phyloP scores from a whole-genome alignment of 2,888 invertebrate species.

The Sinotaia quadrata region DNA sequence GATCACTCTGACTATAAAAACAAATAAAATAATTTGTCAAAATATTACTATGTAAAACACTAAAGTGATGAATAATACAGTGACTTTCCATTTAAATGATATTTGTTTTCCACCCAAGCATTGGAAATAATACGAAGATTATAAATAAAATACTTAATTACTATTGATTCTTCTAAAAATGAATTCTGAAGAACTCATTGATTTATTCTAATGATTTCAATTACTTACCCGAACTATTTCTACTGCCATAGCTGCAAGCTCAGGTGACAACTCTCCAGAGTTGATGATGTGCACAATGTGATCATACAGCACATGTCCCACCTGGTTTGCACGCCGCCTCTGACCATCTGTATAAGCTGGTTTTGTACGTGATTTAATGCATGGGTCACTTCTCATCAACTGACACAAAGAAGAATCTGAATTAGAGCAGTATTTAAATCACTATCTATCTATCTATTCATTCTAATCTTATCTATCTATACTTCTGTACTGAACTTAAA shows the following conservation, averaged over 20 bases:
- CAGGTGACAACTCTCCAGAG: constrained; percentile 44
- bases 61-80: no score
- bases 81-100: not conserved
- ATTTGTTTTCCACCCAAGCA: not conserved
- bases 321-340: constrained; percentile 44
- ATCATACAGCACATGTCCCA: constrained; percentile 47
- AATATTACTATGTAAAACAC: not conserved
- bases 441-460: no score
- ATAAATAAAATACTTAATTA: no score
- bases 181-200: not conserved
- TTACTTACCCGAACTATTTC: constrained; percentile 46
- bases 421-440: not conserved
- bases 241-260: constrained; percentile 42
- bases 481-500: not conserved
- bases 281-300: constrained; percentile 49
- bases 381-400: not conserved
- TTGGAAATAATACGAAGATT: no score
- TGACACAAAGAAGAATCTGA: not conserved
- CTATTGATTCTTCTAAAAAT: not conserved
- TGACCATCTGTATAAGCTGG: constrained; percentile 32
- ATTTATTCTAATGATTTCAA: no score
- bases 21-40: not conserved
- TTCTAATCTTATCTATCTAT: no score
- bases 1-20: not conserved
- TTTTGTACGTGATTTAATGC: constrained; percentile 4